phyloP scores from a whole-genome alignment of 2,113 vertebrate species.

The Genyomyrus donnyi region DNA sequence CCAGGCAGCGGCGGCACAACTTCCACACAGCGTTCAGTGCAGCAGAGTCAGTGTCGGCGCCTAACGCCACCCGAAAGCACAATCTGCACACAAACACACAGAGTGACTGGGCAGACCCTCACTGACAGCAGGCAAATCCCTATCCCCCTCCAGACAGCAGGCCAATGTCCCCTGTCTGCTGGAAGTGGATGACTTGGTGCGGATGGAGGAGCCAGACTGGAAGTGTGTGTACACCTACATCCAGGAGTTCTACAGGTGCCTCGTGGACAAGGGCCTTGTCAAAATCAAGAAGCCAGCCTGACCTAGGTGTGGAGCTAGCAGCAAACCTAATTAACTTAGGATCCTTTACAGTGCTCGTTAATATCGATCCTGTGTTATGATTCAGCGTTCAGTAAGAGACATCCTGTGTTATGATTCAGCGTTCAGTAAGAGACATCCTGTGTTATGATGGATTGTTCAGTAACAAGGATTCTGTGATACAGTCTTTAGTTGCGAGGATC shows the following conservation, averaged over 20 bases:
- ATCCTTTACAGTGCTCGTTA: not conserved
- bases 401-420: too few relatives aligned
- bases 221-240: slow-evolving; percentile 99
- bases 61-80: not conserved
- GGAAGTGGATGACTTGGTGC: slow-evolving; percentile 91
- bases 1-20: slow-evolving; percentile 82
- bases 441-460: not conserved
- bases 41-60: slow-evolving; percentile 74
- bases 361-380: not conserved
- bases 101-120: not conserved
- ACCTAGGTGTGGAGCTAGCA: not conserved
- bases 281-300: slow-evolving; percentile 78
- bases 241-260: slow-evolving; percentile 97
- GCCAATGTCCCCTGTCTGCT: slow-evolving; percentile 90
- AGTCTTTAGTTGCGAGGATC: too few relatives aligned
- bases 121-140: not conserved
- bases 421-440: not conserved
- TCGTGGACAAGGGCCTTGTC: slow-evolving; percentile 96
- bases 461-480: not conserved
- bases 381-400: not conserved
- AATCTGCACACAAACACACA: not conserved
- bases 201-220: slow-evolving; percentile 96
- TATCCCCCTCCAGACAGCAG: slow-evolving; percentile 72
- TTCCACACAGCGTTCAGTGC: slow-evolving; percentile 90
- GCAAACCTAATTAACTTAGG: not conserved